Base-by-base conservation (phyloP, 37 sponge, comb jelly and placozoan genomes). In the Oscarella lobularis region DNA sequence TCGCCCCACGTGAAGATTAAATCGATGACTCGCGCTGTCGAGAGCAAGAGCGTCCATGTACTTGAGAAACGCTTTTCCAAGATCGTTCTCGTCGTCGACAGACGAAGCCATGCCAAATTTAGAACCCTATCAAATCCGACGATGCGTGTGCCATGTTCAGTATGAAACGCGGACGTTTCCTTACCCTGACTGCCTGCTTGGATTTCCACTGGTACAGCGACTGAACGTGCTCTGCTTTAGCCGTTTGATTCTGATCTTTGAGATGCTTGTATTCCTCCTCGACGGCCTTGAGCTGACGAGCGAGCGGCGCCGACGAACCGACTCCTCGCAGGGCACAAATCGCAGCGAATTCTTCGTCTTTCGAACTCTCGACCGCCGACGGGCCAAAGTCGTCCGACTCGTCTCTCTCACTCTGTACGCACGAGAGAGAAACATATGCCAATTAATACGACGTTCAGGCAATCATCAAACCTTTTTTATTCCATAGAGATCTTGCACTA, bases 221-320 rank as follows among this genome's bases (percentile, higher is more conserved):
- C 73, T 96, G 97, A 0, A 96, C 97, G 39, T 92, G 87, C 72
- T 96, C 97, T 31, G 93, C 92, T 67, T 84, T 86, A 79, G 81
- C 70, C 1, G 82, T 81, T 74, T 92, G 84, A 0, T 90, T 90
- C 39, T 89, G 73, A 1, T 85, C 88, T 73, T 92, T 96, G 39
- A 96, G 81, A 14, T 81, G 38, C 65, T 87, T 89, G 77, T 85
- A 96, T 78, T 96, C 97, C 39, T 81, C 76, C 72, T 96, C 97
- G 6, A 96, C 86, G 33, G 97, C 97, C 78, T 87, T 86, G 73
- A 96, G 87, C 79, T 96, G 93, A 37, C 82, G 75, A 5, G 86
- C 86, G 2, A 96, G 55, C 0, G 85, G 80, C 9, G 90, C 92
- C 3, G 81, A 78, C 3, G 78, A 66, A 3, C 76, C 74, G 40